A percentile compares a stretch with the other conserved stretches of the same genome.
phyloP scores from a whole-genome alignment of 2,113 vertebrate species.

The Eleginops maclovinus region DNA sequence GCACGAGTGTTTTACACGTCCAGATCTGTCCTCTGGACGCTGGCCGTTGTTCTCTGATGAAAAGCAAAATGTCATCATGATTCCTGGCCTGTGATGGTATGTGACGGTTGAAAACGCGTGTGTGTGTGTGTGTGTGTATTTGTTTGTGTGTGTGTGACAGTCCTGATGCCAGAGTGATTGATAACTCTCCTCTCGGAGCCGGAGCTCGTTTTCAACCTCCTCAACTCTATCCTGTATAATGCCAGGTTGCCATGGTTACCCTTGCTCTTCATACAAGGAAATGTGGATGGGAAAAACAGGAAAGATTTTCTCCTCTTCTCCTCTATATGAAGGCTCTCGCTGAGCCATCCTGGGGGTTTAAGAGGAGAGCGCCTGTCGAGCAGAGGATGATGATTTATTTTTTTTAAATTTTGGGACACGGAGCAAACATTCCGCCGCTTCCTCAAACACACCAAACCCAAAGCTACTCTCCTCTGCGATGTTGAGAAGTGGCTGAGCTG shows the following conservation, averaged over 20 bases:
- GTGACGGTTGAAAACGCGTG: slow-evolving; percentile 36
- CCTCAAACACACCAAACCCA: slow-evolving; percentile 30
- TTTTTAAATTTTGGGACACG: not conserved
- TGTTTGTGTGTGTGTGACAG: slow-evolving; percentile 4
- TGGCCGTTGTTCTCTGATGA: slow-evolving; percentile 3
- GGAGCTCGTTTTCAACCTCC: slow-evolving; percentile 63
- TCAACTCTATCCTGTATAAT: slow-evolving; percentile 62
- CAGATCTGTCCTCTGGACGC: not conserved
- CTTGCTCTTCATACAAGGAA: slow-evolving; percentile 61
- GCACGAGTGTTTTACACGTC: not conserved
- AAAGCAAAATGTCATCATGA: slow-evolving; percentile 31
- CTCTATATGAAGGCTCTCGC: slow-evolving; percentile 21
- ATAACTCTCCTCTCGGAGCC: slow-evolving; percentile 60
- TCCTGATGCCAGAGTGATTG: slow-evolving; percentile 63
- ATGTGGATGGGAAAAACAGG: not conserved
- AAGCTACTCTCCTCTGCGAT: slow-evolving; percentile 8
- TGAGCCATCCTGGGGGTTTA: slow-evolving; percentile 25
- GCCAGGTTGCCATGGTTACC: slow-evolving; percentile 78
- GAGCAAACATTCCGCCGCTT: slow-evolving; percentile 23
- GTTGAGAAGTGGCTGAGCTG: slow-evolving; percentile 25
- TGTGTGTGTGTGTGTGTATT: slow-evolving; percentile 1
- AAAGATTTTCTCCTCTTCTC: slow-evolving; percentile 29
- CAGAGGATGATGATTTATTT: not conserved
- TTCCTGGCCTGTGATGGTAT: slow-evolving; percentile 7
- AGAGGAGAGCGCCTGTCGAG: slow-evolving; percentile 18